Percentiles rank a stretch among this genome's conserved stretches.
Evolutionary conservation across 1,140 invertebrate species (phyloP).

Genomic region (Ceratosolen fusciceps): DNA sequence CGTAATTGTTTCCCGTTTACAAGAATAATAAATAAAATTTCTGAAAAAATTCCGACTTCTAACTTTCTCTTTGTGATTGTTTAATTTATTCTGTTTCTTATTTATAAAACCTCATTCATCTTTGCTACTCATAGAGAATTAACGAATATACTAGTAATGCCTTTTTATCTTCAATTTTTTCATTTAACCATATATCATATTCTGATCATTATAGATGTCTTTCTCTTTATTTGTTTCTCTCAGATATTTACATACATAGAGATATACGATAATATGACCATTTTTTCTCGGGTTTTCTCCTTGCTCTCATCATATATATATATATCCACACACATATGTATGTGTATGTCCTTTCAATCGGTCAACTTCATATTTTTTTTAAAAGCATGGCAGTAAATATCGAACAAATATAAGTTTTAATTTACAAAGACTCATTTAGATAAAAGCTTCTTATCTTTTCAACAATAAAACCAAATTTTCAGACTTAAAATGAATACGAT

Average conservation of each 20-base stretch:
- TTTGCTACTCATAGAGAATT: constrained; percentile 60
- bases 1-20: constrained; percentile 64
- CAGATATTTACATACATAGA: background rate
- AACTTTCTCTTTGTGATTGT: background rate
- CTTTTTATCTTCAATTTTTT: constrained; percentile 52
- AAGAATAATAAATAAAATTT: constrained; percentile 71
- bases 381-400: constrained; percentile 20
- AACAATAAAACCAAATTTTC: background rate
- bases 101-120: constrained; percentile 61
- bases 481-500: background rate
- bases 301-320: no score
- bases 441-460: background rate
- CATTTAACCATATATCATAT: constrained; percentile 32
- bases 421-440: background rate
- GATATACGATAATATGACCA: no score
- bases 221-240: background rate
- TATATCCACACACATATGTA: no score
- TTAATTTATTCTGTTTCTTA: constrained; percentile 3
- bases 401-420: background rate
- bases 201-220: background rate
- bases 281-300: no score
- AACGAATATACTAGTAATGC: constrained; percentile 58
- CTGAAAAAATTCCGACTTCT: constrained; percentile 63
- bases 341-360: no score
- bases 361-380: no score